A percentile compares a stretch with the other conserved stretches of the same genome.
Evolutionary conservation across 2,113 vertebrate species (phyloP).

Genomic region (Oriolus oriolus): DNA sequence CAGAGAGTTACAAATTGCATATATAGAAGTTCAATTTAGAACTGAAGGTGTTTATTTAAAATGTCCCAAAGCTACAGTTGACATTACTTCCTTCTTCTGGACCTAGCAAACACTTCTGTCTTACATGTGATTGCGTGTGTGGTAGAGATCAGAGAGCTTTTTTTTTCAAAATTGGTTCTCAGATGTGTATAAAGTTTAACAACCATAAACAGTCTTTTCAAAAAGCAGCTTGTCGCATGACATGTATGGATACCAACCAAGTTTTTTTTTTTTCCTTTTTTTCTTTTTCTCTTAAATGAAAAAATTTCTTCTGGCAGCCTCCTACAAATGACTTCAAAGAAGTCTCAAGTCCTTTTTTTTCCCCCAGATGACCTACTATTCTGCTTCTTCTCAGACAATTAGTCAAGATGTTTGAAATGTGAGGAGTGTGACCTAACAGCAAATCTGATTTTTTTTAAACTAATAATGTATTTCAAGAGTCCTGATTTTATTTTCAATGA

Average conservation of each 20-base stretch:
- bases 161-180: neutral
- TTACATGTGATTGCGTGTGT: neutral
- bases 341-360: neutral
- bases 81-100: neutral
- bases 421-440: neutral
- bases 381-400: neutral
- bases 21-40: neutral
- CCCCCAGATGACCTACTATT: neutral
- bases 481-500: neutral
- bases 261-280: neutral
- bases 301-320: neutral
- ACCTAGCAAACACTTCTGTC: neutral
- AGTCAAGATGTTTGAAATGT: neutral
- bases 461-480: neutral
- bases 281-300: slow-evolving; percentile 13
- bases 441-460: neutral
- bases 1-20: neutral
- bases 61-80: neutral
- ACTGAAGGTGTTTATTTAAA: neutral
- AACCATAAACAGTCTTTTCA: slow-evolving; percentile 18
- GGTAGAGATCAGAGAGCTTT: neutral
- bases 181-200: neutral
- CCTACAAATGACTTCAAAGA: slow-evolving; percentile 29
- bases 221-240: slow-evolving; percentile 12
- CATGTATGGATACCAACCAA: neutral